Evolutionary conservation across 92 coral and sea anemone species (phyloP), one percentile per base, ranked within the genome.

Genomic region (Bergia sp.): DNA sequence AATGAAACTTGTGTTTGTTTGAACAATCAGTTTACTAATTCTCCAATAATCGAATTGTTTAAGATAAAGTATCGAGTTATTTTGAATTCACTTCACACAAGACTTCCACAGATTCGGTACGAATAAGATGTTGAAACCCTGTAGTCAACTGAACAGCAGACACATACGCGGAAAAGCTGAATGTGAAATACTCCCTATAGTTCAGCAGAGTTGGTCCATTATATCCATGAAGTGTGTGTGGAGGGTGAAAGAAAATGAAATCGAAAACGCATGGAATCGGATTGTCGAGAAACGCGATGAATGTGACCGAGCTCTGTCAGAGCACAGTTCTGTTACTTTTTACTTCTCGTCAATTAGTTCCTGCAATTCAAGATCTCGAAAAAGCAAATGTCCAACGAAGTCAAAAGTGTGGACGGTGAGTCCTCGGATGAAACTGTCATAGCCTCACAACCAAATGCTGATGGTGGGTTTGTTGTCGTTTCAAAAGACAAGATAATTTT

Each of bases 41-140:
- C 55, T 21, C 81, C n/a, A n/a, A n/a, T n/a, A n/a, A n/a, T n/a
- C n/a, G n/a, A n/a, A n/a, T 42, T 43, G 50, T 77, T 42, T 77
- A 77, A 77, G 55, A 42, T 47, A 77, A 77, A 11, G 37, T 77
- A 42, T 43, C 29, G 55, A 43, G 81, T 77, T 43, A 77, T 41
- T 77, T 77, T 77, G 81, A 77, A 44, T 44, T 77, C 81, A 77
- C 81, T 77, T 77, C 81, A 77, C 53, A 73, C 77, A 73, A 73
- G 77, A 41, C 77, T 73, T 12, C 78, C 78, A 73, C 43, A 38
- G 67, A 61, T 61, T 16, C 67, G 67, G 67, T 61, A 16, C 21
- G 67, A 61, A 61, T 61, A 61, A 16, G 67, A 73, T 73, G 78
- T 15, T 47, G 78, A 73, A 73, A 16, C 78, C 47, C 43, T 73